Evolutionary conservation across 92 coral and sea anemone genomes (phyloP).

Genomic region (Diadumene lineata): DNA sequence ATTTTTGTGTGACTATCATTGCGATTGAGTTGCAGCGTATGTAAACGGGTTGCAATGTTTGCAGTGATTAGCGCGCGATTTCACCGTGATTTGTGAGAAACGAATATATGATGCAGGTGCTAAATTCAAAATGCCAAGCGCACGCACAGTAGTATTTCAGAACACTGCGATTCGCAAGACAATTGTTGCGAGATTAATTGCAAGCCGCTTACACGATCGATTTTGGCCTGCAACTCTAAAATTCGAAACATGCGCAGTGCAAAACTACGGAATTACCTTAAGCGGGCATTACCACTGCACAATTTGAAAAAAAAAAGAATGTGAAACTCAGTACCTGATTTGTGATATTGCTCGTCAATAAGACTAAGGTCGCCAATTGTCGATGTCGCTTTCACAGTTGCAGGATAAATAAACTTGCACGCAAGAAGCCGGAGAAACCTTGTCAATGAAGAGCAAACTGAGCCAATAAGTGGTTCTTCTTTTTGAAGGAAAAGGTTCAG

Average conservation of each 20-base stretch:
- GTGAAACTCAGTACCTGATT: slow-evolving; percentile 26
- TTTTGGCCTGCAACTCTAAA: background rate
- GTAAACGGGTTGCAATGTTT: too few species aligned
- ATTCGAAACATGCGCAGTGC: background rate
- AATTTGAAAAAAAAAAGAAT: too few species aligned
- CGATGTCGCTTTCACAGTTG: slow-evolving; percentile 28
- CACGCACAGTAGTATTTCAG: too few species aligned
- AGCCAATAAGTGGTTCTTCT: slow-evolving; percentile 69
- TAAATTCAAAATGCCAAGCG: too few species aligned
- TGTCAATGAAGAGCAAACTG: slow-evolving; percentile 37
- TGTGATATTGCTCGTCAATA: slow-evolving; percentile 47
- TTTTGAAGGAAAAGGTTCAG: slow-evolving; percentile 62
- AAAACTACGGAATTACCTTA: too few species aligned
- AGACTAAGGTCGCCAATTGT: too few species aligned
- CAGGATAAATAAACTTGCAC: slow-evolving; percentile 45
- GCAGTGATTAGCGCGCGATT: too few species aligned
- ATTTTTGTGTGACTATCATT: background rate
- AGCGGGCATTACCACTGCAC: background rate
- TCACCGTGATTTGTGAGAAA: too few species aligned
- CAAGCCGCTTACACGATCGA: too few species aligned
- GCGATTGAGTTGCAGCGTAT: background rate
- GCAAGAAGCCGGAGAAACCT: slow-evolving; percentile 52
- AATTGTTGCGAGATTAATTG: too few species aligned
- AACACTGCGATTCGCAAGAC: too few species aligned
- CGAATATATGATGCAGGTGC: too few species aligned